phyloP scores from a whole-genome alignment of 2,888 invertebrate species.

The Micoletzkya japonica region DNA sequence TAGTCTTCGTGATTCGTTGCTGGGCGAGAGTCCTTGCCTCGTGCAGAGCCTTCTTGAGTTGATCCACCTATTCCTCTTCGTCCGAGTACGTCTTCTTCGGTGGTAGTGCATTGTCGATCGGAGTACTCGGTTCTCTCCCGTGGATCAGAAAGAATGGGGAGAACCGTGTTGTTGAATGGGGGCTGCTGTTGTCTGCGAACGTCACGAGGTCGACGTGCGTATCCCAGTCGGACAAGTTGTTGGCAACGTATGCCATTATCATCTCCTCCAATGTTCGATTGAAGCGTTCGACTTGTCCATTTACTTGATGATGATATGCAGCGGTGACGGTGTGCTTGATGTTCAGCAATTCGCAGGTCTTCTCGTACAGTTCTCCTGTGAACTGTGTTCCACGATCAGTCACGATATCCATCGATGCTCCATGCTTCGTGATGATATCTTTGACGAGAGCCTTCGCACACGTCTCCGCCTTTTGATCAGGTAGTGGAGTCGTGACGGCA shows the following conservation, averaged over 20 bases:
- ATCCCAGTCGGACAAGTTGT: slow-evolving; percentile 24
- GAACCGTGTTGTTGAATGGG: slow-evolving; percentile 3
- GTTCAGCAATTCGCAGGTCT: neutral
- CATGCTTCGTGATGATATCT: slow-evolving; percentile 8
- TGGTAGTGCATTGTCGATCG: neutral
- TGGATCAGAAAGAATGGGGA: slow-evolving; percentile 15
- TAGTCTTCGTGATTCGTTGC: neutral
- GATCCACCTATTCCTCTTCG: neutral
- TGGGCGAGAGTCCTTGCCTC: neutral
- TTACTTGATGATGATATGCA: slow-evolving; percentile 5
- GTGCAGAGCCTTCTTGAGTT: neutral
- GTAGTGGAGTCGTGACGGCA: slow-evolving; percentile 52
- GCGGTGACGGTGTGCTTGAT: neutral
- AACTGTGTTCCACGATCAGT: slow-evolving; percentile 12
- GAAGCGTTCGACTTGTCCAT: slow-evolving; percentile 24
- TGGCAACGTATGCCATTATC: slow-evolving; percentile 7
- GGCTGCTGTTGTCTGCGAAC: neutral
- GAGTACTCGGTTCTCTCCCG: slow-evolving; percentile 10
- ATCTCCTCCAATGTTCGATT: slow-evolving; percentile 12
- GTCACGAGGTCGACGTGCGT: slow-evolving; percentile 5
- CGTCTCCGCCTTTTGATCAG: slow-evolving; percentile 37
- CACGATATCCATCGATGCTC: neutral
- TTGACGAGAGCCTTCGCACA: neutral
- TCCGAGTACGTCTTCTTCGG: neutral
- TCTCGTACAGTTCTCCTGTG: slow-evolving; percentile 1